These are phyloP conservation scores for Lerista edwardsae DNA, from an alignment of 2,797 vertebrate genomes.

Conservation along the genomic window DNA sequence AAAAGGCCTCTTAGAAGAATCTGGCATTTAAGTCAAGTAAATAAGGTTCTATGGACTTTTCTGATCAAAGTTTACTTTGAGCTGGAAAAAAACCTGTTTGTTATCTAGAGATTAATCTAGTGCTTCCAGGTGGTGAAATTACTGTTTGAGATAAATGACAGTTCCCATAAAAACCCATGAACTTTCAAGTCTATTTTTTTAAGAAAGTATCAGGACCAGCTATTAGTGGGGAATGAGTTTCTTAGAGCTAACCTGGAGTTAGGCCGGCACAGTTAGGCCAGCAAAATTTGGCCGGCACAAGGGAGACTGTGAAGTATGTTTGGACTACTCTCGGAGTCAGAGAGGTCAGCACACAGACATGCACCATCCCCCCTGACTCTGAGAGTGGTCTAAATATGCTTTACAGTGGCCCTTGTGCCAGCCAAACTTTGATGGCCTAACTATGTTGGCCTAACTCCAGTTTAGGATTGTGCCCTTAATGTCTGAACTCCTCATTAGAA, in stretches of 20 bases:
- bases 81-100: background rate
- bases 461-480: too few relatives aligned
- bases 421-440: too few relatives aligned
- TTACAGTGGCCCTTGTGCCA: too few relatives aligned
- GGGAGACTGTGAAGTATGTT: too few relatives aligned
- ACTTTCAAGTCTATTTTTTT: background rate
- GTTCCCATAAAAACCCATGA: background rate
- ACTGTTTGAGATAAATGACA: background rate
- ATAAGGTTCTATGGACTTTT: background rate
- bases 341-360: too few relatives aligned
- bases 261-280: too few relatives aligned
- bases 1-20: background rate
- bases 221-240: background rate
- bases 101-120: slow-evolving; percentile 7
- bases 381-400: too few relatives aligned
- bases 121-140: background rate
- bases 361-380: too few relatives aligned
- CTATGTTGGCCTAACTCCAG: too few relatives aligned
- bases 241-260: too few relatives aligned
- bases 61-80: slow-evolving; percentile 6
- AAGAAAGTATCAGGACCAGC: background rate
- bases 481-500: background rate
- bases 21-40: background rate
- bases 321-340: too few relatives aligned
- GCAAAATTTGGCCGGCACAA: too few relatives aligned